phyloP scores from a whole-genome alignment of 2,113 vertebrate genomes.

The Phrynocephalus versicolor region DNA sequence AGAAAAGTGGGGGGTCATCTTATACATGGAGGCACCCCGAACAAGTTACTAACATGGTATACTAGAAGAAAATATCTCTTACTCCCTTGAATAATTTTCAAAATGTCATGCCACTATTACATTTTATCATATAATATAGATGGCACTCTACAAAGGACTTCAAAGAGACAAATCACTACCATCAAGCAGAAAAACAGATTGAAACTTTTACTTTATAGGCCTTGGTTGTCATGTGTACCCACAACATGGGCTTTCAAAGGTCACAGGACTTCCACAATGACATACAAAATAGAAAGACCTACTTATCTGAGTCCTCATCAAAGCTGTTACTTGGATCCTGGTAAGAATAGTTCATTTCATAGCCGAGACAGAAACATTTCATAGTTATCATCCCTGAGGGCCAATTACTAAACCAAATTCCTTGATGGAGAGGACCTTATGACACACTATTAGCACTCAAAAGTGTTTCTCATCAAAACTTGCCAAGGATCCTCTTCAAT shows the following conservation, averaged over 20 bases:
- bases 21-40: too few species aligned
- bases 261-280: constrained; percentile 8
- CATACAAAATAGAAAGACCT: not conserved
- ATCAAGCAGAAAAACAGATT: not conserved
- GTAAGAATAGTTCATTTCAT: not conserved
- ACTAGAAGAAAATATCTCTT: not conserved
- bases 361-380: not conserved
- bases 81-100: not conserved
- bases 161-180: not conserved
- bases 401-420: not conserved
- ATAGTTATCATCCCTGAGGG: not conserved
- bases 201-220: not conserved
- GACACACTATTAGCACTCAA: not conserved
- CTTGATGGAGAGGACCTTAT: not conserved
- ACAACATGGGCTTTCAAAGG: not conserved
- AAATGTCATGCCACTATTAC: not conserved
- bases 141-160: not conserved
- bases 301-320: not conserved
- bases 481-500: not conserved
- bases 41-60: not conserved
- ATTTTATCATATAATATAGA: not conserved
- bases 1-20: too few species aligned
- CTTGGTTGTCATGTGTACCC: not conserved
- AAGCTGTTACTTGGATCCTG: not conserved
- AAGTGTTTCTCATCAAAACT: not conserved